Base-by-base conservation (phyloP, 1,140 invertebrate genomes). In the Lineus longissimus region DNA sequence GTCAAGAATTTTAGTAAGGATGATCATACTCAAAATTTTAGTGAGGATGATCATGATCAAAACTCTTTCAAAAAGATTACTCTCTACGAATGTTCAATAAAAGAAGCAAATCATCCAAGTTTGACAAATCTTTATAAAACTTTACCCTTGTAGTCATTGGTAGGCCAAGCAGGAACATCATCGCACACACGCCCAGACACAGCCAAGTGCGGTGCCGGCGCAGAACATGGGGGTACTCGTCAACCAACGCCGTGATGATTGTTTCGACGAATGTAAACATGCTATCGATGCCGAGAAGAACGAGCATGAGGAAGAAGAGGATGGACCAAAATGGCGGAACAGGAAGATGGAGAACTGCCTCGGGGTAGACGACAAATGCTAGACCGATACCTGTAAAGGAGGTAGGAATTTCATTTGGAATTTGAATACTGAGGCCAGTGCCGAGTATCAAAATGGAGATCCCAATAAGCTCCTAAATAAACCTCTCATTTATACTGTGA, bases 251-350 rank as follows among this genome's bases (percentile, higher is more conserved):
- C 0, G 89, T 86, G 63, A 90, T 87, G 1, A 92, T 85, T 0
- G 89, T 86, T 79, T 93, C 91, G 64, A 92, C 79, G 23, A 89
- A 89, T 1, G 90, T 89, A 87, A 92, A 91, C 89, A 90, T 76
- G 6, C 33, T 22, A 31, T 94, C 91, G 64, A 95, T 86, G 41
- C 93, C 93, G 9, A 96, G 84, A 62, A 93, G 87, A 69, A 95
- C 90, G n/a, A 95, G 82, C 95, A 98, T 98, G 65, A 91, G 85
- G 75, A 92, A 92, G 81, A 92, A 92, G 0, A 91, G 82, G 56
- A 91, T 80, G 1, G 90, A 90, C 90, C 90, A 92, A 2, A 91
- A 79, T 1, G 89, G 89, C 1, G 90, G 87, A 4, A 91, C 81
- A 0, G 90, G 90, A 56, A 92, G 76, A 58, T 89, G 84, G 0